Evolutionary conservation across 2,797 vertebrate species (phyloP).

Genomic region (Synanceia verrucosa): DNA sequence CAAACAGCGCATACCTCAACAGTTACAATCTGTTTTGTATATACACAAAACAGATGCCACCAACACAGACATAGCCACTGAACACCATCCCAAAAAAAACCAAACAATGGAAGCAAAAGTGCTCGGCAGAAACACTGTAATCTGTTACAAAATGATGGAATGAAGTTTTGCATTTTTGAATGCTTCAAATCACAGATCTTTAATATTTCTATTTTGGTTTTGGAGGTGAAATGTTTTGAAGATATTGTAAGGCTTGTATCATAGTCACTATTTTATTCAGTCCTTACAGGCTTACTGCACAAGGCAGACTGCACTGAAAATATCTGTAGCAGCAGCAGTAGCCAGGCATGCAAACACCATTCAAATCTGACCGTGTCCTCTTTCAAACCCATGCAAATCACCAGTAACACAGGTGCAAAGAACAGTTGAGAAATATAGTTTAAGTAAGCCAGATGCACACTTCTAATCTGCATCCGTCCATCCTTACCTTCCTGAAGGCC

Average conservation of each 20-base stretch:
- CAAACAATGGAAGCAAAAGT: background rate
- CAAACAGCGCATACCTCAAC: slow-evolving; percentile 17
- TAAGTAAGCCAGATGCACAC: too few species aligned
- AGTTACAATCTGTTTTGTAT: slow-evolving; percentile 57
- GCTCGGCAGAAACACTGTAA: slow-evolving; percentile 16
- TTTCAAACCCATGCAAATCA: slow-evolving; percentile 84
- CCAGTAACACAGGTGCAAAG: slow-evolving; percentile 41
- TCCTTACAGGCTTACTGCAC: background rate
- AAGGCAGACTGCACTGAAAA: background rate
- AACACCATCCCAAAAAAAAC: slow-evolving; percentile 4
- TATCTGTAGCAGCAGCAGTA: slow-evolving; percentile 50
- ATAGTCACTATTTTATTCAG: background rate
- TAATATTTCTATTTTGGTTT: background rate
- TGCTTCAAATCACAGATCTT: background rate
- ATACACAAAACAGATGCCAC: slow-evolving; percentile 52
- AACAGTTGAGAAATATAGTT: slow-evolving; percentile 58
- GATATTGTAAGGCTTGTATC: too few species aligned
- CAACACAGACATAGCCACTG: background rate
- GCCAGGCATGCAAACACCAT: slow-evolving; percentile 80
- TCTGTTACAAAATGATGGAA: background rate
- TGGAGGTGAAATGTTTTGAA: background rate
- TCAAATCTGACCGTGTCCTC: slow-evolving; percentile 76
- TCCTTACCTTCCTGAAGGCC: slow-evolving; percentile 80
- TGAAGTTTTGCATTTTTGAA: too few species aligned
- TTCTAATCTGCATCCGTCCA: background rate